Percentiles rank a stretch among this genome's conserved stretches.
Conservation (phyloP, 2,113 vertebrate genomes). For the Anguilla rostrata region DNA sequence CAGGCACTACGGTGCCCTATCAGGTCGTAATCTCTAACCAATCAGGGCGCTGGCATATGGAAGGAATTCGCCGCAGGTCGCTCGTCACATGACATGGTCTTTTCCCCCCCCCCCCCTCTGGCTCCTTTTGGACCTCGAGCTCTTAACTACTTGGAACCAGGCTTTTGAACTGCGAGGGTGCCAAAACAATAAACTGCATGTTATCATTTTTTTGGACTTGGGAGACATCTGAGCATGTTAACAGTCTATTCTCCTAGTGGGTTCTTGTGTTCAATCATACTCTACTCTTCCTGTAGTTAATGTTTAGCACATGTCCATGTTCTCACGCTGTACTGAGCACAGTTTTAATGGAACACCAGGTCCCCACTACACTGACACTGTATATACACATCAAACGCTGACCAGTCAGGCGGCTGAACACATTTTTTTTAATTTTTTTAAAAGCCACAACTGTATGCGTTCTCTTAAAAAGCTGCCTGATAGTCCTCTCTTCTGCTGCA, state of each 20-base stretch:
- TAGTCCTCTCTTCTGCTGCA: background rate
- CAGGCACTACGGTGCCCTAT: background rate
- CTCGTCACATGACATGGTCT: background rate
- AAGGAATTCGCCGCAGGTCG: background rate
- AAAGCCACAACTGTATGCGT: background rate
- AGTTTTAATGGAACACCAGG: background rate
- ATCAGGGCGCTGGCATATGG: background rate
- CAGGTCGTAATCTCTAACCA: background rate
- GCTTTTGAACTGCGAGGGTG: background rate
- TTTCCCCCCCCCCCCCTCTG: background rate
- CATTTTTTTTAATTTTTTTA: background rate
- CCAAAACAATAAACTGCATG: background rate
- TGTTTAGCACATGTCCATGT: background rate
- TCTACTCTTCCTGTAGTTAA: background rate
- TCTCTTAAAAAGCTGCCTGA: conserved; percentile 1
- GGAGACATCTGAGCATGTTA: background rate
- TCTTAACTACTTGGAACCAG: background rate
- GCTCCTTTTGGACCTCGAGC: background rate
- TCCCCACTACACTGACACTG: background rate
- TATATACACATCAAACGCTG: background rate
- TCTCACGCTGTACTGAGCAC: background rate
- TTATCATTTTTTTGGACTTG: background rate
- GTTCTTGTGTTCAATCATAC: background rate
- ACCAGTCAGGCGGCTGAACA: background rate
- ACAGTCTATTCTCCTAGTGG: background rate